Evolutionary conservation across 2,113 vertebrate genomes (phyloP), one percentile per base, ranked within the genome.

Genomic region (Pimephales promelas): DNA sequence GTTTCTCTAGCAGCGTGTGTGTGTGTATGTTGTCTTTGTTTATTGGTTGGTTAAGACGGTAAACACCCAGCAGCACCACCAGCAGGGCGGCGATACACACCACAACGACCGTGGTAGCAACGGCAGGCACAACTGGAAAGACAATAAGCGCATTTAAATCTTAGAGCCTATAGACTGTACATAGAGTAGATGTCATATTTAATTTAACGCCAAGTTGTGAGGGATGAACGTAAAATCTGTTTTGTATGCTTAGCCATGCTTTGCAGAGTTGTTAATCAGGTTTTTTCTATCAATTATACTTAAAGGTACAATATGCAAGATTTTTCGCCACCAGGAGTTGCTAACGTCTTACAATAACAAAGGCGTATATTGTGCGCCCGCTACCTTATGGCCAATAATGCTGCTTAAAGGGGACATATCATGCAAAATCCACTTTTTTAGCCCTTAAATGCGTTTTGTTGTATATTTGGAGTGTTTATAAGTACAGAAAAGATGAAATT

Each of bases 51-150:
- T 95, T 94, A 82, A 98, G 91, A 80, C 94, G 96, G 86, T 97
- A 95, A 89, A 97, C 92, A 0, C 96, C 97, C 89, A 98, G 89
- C 31, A 95, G 96, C 77, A 97, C 90, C 6, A 96, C 93, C 86
- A 97, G 91, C 11, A 99, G 93, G 84, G 95, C 91, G 28, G 95
- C 95, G 86, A 98, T 95, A 4, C 96, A 98, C 88, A 96, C 92
- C 66, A 98, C 91, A 77, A 97, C 94, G 20, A 97, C 95, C 2
- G 96, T 80, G 0, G 96, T 95, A 89, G 96, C 95, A n/a, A 96
- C 90, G 8, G 26, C 18, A 0, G 97, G 97, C 83, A 96, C 92
- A 34, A 94, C 97, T 99, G 90, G 57, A 78, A 78, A 78, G 47
- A 85, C 54, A 77, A 24, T 8, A 77, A 36, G 14, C 36, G 1